phyloP scores from a whole-genome alignment of 2,797 vertebrate genomes.

The Enoplosus armatus region DNA sequence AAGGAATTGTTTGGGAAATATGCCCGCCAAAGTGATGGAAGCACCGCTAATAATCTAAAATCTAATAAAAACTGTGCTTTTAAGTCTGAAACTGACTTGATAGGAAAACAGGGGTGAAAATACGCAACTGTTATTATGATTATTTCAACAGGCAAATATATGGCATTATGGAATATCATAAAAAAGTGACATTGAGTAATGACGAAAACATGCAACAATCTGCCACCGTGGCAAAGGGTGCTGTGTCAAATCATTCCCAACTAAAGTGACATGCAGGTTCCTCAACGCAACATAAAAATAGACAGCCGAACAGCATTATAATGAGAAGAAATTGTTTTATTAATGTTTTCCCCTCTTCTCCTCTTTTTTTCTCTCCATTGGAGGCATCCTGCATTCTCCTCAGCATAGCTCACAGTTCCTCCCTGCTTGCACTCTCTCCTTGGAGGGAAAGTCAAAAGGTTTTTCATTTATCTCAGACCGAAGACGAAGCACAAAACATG shows the following conservation, averaged over 20 bases:
- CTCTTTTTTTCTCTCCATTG: slow-evolving; percentile 47
- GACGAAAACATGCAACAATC: slow-evolving; percentile 71
- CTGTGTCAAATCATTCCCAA: slow-evolving; percentile 65
- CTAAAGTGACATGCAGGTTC: slow-evolving; percentile 68
- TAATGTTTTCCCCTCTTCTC: slow-evolving; percentile 67
- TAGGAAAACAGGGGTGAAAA: slow-evolving; percentile 28
- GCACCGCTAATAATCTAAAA: slow-evolving; percentile 7
- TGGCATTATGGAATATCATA: slow-evolving; percentile 68
- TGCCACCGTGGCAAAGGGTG: slow-evolving; percentile 57
- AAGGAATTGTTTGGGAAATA: not conserved
- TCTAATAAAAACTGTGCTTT: slow-evolving; percentile 26
- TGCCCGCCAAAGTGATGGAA: slow-evolving; percentile 12
- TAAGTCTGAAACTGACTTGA: slow-evolving; percentile 31
- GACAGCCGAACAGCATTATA: slow-evolving; percentile 69
- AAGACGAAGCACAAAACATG: slow-evolving; percentile 80
- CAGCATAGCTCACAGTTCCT: slow-evolving; percentile 79
- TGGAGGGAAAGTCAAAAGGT: slow-evolving; percentile 84
- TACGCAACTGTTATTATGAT: slow-evolving; percentile 45
- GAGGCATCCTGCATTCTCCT: slow-evolving; percentile 69
- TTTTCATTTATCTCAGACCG: slow-evolving; percentile 85
- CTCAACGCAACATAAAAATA: slow-evolving; percentile 76
- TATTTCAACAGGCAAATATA: slow-evolving; percentile 71
- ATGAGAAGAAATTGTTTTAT: slow-evolving; percentile 81
- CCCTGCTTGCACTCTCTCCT: slow-evolving; percentile 75
- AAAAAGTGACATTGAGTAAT: slow-evolving; percentile 79